A percentile compares a stretch with the other conserved stretches of the same genome.
These are phyloP conservation scores for Choristoneura rosaceana DNA, from an alignment of 2,888 invertebrate species.

Conservation along the genomic window DNA sequence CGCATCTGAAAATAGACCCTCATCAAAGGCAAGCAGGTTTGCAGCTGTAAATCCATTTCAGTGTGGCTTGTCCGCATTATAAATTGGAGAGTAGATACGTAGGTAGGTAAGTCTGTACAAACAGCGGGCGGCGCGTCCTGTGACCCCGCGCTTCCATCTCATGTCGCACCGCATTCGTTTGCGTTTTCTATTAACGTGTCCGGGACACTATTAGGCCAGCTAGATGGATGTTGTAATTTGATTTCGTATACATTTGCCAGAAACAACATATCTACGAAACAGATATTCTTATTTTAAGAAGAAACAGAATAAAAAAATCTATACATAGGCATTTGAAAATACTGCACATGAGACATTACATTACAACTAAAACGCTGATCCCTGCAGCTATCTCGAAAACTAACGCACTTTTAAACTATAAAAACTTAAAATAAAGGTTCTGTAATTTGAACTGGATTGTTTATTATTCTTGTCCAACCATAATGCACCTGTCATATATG, in stretches of 20 bases:
- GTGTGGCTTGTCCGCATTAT: constrained; percentile 83
- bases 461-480: too few species aligned
- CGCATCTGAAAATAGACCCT: constrained; percentile 83
- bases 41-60: constrained; percentile 86
- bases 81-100: constrained; percentile 72
- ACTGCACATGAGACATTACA: neutral
- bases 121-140: constrained; percentile 55
- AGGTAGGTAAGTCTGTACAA: constrained; percentile 45
- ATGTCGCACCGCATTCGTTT: constrained; percentile 72
- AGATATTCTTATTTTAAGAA: constrained; percentile 1
- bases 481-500: neutral
- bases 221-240: constrained; percentile 76
- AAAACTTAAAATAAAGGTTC: too few species aligned
- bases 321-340: neutral
- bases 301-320: neutral
- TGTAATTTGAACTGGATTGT: neutral
- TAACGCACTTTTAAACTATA: too few species aligned
- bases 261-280: constrained; percentile 40
- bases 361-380: too few species aligned
- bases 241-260: constrained; percentile 68
- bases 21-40: constrained; percentile 85
- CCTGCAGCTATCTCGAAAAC: too few species aligned
- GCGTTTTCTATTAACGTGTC: constrained; percentile 79
- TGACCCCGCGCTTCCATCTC: constrained; percentile 65
- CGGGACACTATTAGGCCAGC: constrained; percentile 71